Conservation (phyloP, 2,797 vertebrate genomes). For the Gallirallus australis region DNA sequence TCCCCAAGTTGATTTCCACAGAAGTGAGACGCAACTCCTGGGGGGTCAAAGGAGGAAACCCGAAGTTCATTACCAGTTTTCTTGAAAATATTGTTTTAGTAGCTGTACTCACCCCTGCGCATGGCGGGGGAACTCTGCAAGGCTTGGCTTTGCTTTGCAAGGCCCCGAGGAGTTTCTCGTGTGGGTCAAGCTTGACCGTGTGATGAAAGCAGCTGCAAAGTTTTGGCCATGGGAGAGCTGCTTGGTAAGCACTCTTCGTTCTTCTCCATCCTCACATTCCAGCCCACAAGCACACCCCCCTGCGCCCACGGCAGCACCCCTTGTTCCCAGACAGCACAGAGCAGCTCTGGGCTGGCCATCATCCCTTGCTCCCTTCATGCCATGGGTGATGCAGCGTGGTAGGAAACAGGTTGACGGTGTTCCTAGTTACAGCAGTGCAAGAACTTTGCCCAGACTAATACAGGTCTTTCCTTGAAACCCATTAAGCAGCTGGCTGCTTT, state of each 20-base stretch:
- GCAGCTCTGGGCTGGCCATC: background rate
- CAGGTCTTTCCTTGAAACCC: background rate
- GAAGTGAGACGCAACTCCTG: background rate
- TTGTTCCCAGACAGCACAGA: background rate
- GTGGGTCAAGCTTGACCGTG: fast-evolving
- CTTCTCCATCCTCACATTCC: background rate
- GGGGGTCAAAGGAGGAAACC: background rate
- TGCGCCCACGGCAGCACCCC: background rate
- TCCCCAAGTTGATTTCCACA: slow-evolving; percentile 7
- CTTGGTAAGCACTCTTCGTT: background rate
- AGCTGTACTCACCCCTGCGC: background rate
- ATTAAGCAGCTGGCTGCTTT: background rate
- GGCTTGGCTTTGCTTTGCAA: background rate
- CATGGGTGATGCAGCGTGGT: background rate
- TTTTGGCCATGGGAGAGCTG: background rate
- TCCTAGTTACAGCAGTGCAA: background rate
- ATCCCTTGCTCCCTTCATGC: fast-evolving
- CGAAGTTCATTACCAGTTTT: slow-evolving; percentile 15
- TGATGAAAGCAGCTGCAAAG: background rate
- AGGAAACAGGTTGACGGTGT: background rate
- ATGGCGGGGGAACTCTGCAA: background rate
- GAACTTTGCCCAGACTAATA: background rate
- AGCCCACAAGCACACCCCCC: background rate
- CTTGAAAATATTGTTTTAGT: background rate
- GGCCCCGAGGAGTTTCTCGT: background rate